Evolutionary conservation across 2,113 vertebrate species (phyloP), one percentile per base, ranked within the genome.

Genomic region (Amazona vittata): DNA sequence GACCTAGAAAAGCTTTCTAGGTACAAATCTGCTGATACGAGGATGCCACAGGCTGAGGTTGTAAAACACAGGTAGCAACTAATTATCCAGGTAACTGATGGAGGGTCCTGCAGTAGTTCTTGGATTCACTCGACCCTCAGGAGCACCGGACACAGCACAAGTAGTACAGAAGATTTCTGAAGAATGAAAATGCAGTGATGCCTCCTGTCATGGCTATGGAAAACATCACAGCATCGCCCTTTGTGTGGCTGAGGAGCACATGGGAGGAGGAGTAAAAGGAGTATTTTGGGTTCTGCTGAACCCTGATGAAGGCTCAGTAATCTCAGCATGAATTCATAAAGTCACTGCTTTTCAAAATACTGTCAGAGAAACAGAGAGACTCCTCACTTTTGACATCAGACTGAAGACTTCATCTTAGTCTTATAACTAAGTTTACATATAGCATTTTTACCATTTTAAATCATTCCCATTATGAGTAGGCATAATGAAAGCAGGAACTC

Each of bases 11-110:
- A 87, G 52, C 70, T 90, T 95, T 92, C 39, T 5, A 39, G 78
- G 57, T 76, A 37, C 35, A 83, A 57, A 76, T 55, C 67, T 57
- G 47, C 41, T 68, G 69, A 57, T 41, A 37, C 12, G 33, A 76
- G 62, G 52, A 46, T 0, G 0, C 16, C 3, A 2, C 43, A 69
- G 55, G 12, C 46, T 15, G 22, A 90, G 33, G 35, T n/a, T 29
- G 15, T 68, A 59, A 87, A 93, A 46, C 8, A 33, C 33, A 57
- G 29, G 60, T 20, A 71, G 67, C 19, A 68, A 53, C 14, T 86
- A 31, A 17, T 26, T 78, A 18, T 63, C 44, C 41, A 63, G n/a
- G 5, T 55, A 44, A 91, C 50, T 78, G 44, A 37, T 14, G 62
- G 71, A 25, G 19, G 68, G 31, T 57, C 50, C 33, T 0, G 2